These are phyloP conservation scores for Pangasius krempfi DNA, from an alignment of 2,797 vertebrate genomes.

Conservation along the genomic window DNA sequence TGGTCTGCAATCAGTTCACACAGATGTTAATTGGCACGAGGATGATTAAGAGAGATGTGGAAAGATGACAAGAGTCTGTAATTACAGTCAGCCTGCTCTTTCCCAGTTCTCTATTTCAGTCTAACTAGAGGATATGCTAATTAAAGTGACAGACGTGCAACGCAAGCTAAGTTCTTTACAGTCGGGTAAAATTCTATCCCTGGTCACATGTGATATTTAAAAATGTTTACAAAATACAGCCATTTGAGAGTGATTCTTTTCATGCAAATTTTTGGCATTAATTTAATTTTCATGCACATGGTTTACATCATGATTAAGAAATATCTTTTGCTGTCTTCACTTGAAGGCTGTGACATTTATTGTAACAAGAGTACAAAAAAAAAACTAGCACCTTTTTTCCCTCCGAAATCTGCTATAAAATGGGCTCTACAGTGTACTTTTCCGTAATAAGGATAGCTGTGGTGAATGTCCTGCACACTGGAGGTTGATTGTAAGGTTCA, in stretches of 20 bases:
- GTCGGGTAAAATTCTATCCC: constrained; percentile 60
- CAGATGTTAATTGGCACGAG: constrained; percentile 75
- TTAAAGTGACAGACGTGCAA: constrained; percentile 60
- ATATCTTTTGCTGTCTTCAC: neutral
- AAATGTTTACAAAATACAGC: constrained; percentile 8
- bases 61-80: constrained; percentile 68
- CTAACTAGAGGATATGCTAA: constrained; percentile 75
- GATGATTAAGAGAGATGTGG: constrained; percentile 72
- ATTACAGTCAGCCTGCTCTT: constrained; percentile 72
- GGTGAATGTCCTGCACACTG: constrained; percentile 52
- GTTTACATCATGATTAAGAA: neutral
- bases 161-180: constrained; percentile 56
- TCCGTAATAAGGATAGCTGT: constrained; percentile 54
- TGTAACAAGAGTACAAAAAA: neutral
- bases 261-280: neutral
- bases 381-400: neutral
- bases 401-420: neutral
- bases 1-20: constrained; percentile 75
- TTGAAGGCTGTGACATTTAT: neutral
- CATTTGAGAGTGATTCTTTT: neutral
- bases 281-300: neutral
- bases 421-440: constrained; percentile 16
- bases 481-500: constrained; percentile 63
- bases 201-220: constrained; percentile 39
- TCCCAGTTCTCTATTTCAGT: constrained; percentile 68